These are phyloP conservation scores for Oligia strigilis DNA, from an alignment of 2,888 invertebrate species.

Conservation along the genomic window DNA sequence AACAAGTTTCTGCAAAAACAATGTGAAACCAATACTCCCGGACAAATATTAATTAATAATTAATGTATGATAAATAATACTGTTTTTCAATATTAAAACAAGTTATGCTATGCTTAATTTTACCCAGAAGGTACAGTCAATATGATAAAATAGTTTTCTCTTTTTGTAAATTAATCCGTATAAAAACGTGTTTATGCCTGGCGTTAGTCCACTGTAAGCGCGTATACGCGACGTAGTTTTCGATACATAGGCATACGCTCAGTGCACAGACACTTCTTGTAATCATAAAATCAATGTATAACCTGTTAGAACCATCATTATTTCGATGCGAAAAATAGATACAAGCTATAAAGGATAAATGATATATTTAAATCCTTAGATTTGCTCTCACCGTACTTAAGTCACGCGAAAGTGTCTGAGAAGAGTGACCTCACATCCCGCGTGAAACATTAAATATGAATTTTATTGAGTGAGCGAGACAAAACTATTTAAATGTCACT, in stretches of 20 bases:
- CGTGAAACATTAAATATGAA: neutral
- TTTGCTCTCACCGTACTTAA: neutral
- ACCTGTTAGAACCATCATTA: too few species aligned
- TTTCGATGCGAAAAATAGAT: neutral
- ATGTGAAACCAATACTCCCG: slow-evolving; percentile 49
- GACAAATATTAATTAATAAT: slow-evolving; percentile 24
- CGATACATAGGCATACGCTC: neutral
- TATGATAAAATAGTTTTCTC: neutral
- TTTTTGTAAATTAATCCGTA: neutral
- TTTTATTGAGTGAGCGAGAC: neutral
- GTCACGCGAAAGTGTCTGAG: neutral
- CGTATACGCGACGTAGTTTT: neutral
- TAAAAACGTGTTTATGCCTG: neutral
- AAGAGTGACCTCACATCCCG: neutral
- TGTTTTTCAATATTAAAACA: slow-evolving; percentile 36
- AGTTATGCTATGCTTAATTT: slow-evolving; percentile 46
- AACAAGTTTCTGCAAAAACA: neutral
- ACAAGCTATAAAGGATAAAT: neutral
- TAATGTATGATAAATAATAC: slow-evolving; percentile 42
- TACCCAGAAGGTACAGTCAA: slow-evolving; percentile 40
- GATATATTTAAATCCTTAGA: neutral
- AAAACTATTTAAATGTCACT: neutral
- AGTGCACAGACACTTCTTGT: neutral
- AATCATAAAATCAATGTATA: slow-evolving; percentile 13
- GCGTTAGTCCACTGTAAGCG: neutral